A percentile compares a stretch with the other conserved stretches of the same genome.
Conservation (phyloP, 2,113 vertebrate genomes). For the Cheilinus undulatus region DNA sequence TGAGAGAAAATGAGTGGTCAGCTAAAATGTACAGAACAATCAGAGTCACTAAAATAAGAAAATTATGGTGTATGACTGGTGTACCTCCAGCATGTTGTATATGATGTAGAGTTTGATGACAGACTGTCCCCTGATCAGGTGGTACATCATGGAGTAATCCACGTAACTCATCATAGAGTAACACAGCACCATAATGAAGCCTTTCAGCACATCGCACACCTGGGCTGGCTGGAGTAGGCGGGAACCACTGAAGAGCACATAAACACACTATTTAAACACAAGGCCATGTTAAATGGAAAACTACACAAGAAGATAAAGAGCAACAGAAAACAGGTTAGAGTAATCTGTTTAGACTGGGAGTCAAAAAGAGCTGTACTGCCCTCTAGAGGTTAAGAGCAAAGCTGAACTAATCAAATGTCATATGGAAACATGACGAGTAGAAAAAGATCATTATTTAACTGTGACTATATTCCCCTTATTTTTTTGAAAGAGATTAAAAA, state of each 20-base stretch:
- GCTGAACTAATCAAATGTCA: not conserved
- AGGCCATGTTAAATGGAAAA: not conserved
- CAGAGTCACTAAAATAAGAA: not conserved
- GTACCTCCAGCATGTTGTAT: conserved; percentile 99
- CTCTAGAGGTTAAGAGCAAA: conserved; percentile 30
- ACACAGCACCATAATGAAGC: conserved; percentile 94
- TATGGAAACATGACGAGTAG: too few relatives aligned
- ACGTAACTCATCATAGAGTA: conserved; percentile 99
- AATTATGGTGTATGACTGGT: not conserved
- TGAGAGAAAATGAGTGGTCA: not conserved
- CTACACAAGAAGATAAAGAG: not conserved
- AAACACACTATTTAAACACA: conserved; percentile 24
- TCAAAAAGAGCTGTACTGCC: conserved; percentile 25
- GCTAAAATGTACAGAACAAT: not conserved
- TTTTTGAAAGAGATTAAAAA: too few relatives aligned
- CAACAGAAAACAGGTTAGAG: not conserved
- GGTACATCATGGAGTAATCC: conserved; percentile 99
- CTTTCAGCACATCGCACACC: conserved; percentile 97
- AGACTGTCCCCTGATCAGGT: conserved; percentile 97
- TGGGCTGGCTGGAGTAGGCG: conserved; percentile 97
- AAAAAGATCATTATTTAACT: too few relatives aligned
- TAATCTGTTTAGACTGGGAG: not conserved
- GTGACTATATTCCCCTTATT: too few relatives aligned
- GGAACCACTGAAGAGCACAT: conserved; percentile 86
- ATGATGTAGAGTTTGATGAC: conserved; percentile 99